Evolutionary conservation across 1,140 invertebrate species (phyloP), one percentile per base, ranked within the genome.

Genomic region (Caenorhabditis remanei): DNA sequence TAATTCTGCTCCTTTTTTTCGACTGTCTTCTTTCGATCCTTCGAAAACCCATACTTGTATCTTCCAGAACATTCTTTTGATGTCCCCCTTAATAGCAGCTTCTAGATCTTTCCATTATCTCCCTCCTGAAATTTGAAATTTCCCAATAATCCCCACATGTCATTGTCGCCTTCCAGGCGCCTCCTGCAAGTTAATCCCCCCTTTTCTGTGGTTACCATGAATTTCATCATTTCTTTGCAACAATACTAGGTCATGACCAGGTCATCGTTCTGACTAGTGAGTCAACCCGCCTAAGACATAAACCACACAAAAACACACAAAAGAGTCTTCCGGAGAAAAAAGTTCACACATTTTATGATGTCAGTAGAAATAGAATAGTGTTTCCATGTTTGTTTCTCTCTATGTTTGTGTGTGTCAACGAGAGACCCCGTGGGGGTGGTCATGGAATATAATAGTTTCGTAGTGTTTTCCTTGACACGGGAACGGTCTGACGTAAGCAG

Each of bases 171-270:
- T 32, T 2, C 5, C 11, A 32, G 61, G 61, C 61, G 61, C 61
- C 61, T 32, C 40, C 9, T 63, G 24, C 21, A 63, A 11, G 14
- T 8, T 63, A 63, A 63, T 63, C 61, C 61, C 32, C 32, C 32
- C 32, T 32, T 32, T 32, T 32, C 32, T 32, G 4, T 63, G 19
- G 24, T 63, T 32, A 32, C 24, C 24, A 13, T n/a, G n/a, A 58
- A 58, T 58, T 58, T 58, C 56, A 58, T 58, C 56, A 58, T 58
- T n/a, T n/a, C 56, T 16, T 58, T n/a, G 50, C 50, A 53, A 24
- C 61, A 63, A 63, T 9, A 63, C 6, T 63, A 63, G 61, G 61
- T 58, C 55, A 58, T 58, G 55, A 58, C 11, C 55, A 58, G 55
- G 55, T 63, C 61, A 63, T 32, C 24, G n/a, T 63, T 24, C 61